These are phyloP conservation scores for Dallia pectoralis DNA, from an alignment of 2,797 vertebrate genomes.

Conservation along the genomic window DNA sequence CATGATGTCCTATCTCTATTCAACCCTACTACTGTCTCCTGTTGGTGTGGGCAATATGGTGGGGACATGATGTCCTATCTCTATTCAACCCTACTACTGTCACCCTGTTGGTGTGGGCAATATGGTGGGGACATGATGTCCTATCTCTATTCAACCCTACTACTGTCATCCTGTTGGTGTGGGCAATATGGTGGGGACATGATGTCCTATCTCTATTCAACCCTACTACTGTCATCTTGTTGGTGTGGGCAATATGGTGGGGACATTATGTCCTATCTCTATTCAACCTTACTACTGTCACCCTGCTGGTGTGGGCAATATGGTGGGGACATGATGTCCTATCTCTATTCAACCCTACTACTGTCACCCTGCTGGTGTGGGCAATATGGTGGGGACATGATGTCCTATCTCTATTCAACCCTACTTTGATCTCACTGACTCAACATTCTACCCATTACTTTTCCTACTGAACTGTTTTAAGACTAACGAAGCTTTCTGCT, in stretches of 20 bases:
- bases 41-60: constrained; percentile 18
- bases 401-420: constrained; percentile 21
- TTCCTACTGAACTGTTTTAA: neutral
- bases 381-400: constrained; percentile 20
- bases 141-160: too few species aligned
- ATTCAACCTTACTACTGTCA: neutral
- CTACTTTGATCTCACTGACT: constrained; percentile 20
- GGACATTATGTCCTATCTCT: too few species aligned
- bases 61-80: constrained; percentile 28
- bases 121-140: too few species aligned
- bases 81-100: constrained; percentile 3
- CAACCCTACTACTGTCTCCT: too few species aligned
- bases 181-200: constrained; percentile 17
- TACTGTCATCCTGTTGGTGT: constrained; percentile 20
- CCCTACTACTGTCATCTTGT: constrained; percentile 7
- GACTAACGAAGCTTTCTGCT: neutral
- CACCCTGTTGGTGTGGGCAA: too few species aligned
- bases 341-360: constrained; percentile 11
- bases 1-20: too few species aligned
- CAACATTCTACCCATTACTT: constrained; percentile 18
- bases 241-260: too few species aligned
- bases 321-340: constrained; percentile 28
- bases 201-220: constrained; percentile 26
- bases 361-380: constrained; percentile 20
- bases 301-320: constrained; percentile 14